phyloP scores from a whole-genome alignment of 2,888 invertebrate genomes.

The Amphimallon solstitiale region DNA sequence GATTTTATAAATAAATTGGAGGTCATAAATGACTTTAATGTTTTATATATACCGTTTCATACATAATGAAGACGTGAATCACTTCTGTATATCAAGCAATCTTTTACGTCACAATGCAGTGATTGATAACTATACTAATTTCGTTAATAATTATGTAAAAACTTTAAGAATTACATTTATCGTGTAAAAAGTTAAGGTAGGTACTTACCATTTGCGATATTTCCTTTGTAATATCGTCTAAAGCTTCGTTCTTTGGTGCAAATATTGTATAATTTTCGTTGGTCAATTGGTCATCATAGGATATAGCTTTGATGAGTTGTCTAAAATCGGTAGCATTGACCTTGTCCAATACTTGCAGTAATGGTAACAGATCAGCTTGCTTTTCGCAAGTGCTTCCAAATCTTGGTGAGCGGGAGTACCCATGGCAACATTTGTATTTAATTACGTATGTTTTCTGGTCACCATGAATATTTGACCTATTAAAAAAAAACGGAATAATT shows the following conservation, averaged over 20 bases:
- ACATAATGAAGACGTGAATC: too few species aligned
- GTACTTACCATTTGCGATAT: conserved; percentile 66
- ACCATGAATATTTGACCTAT: conserved; percentile 68
- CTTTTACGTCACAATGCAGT: too few species aligned
- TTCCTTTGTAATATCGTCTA: conserved; percentile 67
- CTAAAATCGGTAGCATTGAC: conserved; percentile 70
- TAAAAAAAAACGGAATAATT: conserved; percentile 39
- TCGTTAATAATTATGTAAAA: too few species aligned
- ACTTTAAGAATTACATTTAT: too few species aligned
- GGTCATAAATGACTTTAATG: too few species aligned
- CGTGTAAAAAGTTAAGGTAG: too few species aligned
- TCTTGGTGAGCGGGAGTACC: conserved; percentile 64
- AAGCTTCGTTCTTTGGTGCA: conserved; percentile 71
- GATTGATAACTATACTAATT: too few species aligned
- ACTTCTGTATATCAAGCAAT: too few species aligned
- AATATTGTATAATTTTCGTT: conserved; percentile 71
- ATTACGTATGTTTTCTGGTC: conserved; percentile 71
- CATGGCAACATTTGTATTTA: conserved; percentile 76
- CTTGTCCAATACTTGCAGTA: conserved; percentile 68
- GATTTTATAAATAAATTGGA: too few species aligned
- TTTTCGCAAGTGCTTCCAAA: conserved; percentile 56
- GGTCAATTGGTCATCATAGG: conserved; percentile 64
- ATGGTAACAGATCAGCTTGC: conserved; percentile 68
- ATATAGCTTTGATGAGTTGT: conserved; percentile 65
- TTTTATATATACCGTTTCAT: too few species aligned